These are phyloP conservation scores for Holocentrus rufus DNA, from an alignment of 2,797 vertebrate species.

Conservation along the genomic window DNA sequence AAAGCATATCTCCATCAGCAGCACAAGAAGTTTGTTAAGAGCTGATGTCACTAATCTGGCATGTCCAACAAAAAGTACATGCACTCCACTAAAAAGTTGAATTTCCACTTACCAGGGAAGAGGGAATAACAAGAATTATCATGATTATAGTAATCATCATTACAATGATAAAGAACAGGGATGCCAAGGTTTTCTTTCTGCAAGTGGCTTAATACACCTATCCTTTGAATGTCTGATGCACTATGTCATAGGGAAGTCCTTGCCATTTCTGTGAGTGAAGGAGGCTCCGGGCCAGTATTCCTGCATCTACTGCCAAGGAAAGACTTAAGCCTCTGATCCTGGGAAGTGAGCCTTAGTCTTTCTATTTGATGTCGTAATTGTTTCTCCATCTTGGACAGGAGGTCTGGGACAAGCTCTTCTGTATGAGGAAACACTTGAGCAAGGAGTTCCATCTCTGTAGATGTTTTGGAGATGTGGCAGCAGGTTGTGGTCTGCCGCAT, in stretches of 20 bases:
- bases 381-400: slow-evolving; percentile 58
- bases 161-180: slow-evolving; percentile 58
- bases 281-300: slow-evolving; percentile 51
- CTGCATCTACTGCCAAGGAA: slow-evolving; percentile 61
- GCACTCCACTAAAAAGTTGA: slow-evolving; percentile 12
- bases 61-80: background rate
- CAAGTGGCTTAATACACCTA: slow-evolving; percentile 32
- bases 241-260: slow-evolving; percentile 60
- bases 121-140: slow-evolving; percentile 29
- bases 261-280: slow-evolving; percentile 57
- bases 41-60: slow-evolving; percentile 10
- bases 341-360: slow-evolving; percentile 48
- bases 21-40: background rate
- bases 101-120: slow-evolving; percentile 3
- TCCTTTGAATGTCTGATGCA: slow-evolving; percentile 42
- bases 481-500: slow-evolving; percentile 75
- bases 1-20: background rate
- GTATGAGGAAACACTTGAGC: slow-evolving; percentile 49
- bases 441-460: slow-evolving; percentile 55
- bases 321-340: slow-evolving; percentile 58
- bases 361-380: slow-evolving; percentile 69
- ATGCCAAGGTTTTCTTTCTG: slow-evolving; percentile 28
- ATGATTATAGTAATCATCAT: slow-evolving; percentile 54
- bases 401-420: slow-evolving; percentile 56
- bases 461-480: slow-evolving; percentile 73